Evolutionary conservation across 2,888 invertebrate species (phyloP).

Genomic region (Ophioninae sp.): DNA sequence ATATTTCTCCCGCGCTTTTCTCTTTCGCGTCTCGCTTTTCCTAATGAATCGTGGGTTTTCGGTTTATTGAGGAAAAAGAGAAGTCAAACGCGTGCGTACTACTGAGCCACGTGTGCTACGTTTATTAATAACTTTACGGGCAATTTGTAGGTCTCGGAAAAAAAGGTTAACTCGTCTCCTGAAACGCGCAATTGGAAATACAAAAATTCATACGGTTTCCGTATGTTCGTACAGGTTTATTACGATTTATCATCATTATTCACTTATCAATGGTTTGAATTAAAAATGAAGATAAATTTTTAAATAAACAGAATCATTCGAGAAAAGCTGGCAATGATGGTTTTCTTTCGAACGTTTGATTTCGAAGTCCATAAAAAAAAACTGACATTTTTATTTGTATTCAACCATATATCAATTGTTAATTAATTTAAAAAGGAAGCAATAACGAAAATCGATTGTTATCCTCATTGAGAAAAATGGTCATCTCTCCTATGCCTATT

Average conservation of each 20-base stretch:
- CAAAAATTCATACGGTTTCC: background rate
- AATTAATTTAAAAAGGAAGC: too few species aligned
- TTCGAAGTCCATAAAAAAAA: too few species aligned
- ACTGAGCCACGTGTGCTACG: constrained; percentile 25
- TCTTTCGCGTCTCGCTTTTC: constrained; percentile 36
- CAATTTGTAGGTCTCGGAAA: constrained; percentile 59
- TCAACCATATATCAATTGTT: too few species aligned
- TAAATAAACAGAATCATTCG: too few species aligned
- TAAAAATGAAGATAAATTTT: too few species aligned
- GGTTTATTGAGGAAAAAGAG: constrained; percentile 37
- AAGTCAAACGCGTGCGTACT: background rate
- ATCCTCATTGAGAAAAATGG: too few species aligned
- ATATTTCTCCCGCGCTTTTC: constrained; percentile 56
- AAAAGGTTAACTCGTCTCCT: constrained; percentile 12
- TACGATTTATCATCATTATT: background rate
- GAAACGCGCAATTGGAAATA: background rate
- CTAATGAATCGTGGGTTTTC: constrained; percentile 50
- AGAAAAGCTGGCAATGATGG: too few species aligned
- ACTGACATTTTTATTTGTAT: too few species aligned
- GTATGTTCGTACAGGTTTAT: background rate
- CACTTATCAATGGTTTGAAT: too few species aligned
- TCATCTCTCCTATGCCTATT: too few species aligned
- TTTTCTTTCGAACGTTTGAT: too few species aligned
- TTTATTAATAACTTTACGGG: constrained; percentile 35
- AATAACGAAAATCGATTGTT: too few species aligned